Conservation (phyloP, 2,888 invertebrate genomes). For the Drosophila dives region DNA sequence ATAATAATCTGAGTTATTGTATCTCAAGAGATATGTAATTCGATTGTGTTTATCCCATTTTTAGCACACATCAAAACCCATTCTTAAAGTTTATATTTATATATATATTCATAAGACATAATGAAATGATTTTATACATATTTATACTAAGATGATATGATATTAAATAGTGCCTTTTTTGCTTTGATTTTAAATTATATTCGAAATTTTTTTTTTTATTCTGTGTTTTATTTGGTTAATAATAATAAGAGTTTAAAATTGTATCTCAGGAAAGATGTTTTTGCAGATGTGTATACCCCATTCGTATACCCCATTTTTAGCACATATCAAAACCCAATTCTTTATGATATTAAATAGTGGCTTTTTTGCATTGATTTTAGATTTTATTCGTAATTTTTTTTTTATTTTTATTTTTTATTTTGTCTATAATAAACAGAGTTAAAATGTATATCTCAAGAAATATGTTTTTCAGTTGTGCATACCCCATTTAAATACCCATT, state of each 20-base stretch:
- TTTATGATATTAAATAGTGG: conserved; percentile 23
- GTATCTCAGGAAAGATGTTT: neutral
- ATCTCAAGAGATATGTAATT: no score
- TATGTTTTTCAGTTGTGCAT: neutral
- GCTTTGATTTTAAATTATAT: conserved; percentile 13
- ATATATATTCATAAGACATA: conserved; percentile 61
- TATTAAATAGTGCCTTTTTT: conserved; percentile 24
- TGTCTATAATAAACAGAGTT: neutral
- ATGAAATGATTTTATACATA: conserved; percentile 67
- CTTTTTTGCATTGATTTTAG: conserved; percentile 15
- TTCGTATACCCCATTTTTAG: conserved; percentile 3
- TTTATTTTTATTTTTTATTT: conserved; percentile 19
- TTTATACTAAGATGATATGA: neutral
- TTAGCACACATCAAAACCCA: conserved; percentile 2
- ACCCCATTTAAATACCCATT: conserved; percentile 10
- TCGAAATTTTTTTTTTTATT: conserved; percentile 38
- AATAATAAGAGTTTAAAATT: neutral
- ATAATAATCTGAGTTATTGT: no score
- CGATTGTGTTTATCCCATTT: neutral
- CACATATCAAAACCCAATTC: conserved; percentile 1
- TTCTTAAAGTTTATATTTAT: conserved; percentile 30
- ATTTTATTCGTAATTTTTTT: conserved; percentile 34
- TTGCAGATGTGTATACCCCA: conserved; percentile 1
- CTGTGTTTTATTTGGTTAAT: conserved; percentile 1
- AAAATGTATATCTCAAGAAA: neutral